Base-by-base conservation (phyloP, 35 echinoderm and acorn worm species). In the Chiridota heheva region DNA sequence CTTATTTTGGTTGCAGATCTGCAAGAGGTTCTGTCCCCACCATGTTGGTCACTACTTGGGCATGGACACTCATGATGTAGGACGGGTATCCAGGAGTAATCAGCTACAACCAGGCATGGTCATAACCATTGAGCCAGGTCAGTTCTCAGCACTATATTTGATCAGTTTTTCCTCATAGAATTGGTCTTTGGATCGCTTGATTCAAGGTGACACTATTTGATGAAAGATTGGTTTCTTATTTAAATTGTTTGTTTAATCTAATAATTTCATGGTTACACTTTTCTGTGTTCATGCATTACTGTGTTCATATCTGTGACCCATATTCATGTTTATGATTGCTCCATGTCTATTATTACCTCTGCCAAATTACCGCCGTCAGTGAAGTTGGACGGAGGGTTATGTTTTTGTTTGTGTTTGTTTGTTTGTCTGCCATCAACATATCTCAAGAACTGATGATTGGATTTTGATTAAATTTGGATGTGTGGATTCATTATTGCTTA, bases 91-190 rank as follows among this genome's bases (percentile, higher is more conserved):
- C 12, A 86, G 94, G 35, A 97, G 84, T 48, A 88, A 83, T 59
- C 83, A 91, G 43, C 72, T 97, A 18, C 94, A 97, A 46, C 86
- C 70, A 46, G 94, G 94, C 5, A 97, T 97, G 88, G 89, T 97
- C 18, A 84, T 97, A 26, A 97, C 94, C 8, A 85, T 97, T 7
- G 94, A 97, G 76, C 94, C 94, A 91, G 94, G 94, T 97, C 44
- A 84, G 49, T 20, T 67, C 16, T 77, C 25, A 16, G 47, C 27
- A 16, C 27, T 15, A 45, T 2, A 2, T 25, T 20, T 17, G 26
- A 6, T 7, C 42, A 26, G 25, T 22, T 45, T 16, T 12, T 12
- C 47, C n/a, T 51, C 8, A 51, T 12, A 51, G n/a, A 12, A 51
- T 12, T n/a, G 8, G n/a, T n/a, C 47, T 51, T 12, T n/a, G 47